phyloP scores from a whole-genome alignment of 2,888 invertebrate species.

The Drosophila incognita region DNA sequence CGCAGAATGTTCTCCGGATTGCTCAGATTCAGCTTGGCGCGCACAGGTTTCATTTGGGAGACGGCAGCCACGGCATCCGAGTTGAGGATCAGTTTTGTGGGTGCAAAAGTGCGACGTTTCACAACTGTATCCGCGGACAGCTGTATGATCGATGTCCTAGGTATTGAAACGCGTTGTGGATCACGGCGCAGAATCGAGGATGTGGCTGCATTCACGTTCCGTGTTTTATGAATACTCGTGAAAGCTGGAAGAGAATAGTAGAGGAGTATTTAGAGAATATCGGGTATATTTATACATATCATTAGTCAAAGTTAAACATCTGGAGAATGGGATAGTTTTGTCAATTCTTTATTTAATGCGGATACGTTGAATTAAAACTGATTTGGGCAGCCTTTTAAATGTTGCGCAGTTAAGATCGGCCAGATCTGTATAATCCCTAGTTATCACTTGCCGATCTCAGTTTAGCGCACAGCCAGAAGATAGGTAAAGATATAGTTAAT shows the following conservation, averaged over 20 bases:
- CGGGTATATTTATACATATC: background rate
- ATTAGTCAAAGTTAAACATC: conserved; percentile 13
- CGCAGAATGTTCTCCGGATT: conserved; percentile 78
- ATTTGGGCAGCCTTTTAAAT: background rate
- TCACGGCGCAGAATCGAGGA: conserved; percentile 21
- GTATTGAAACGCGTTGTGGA: conserved; percentile 27
- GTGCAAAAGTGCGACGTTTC: conserved; percentile 18
- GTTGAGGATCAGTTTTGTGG: background rate
- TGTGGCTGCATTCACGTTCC: background rate
- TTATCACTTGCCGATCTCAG: no score
- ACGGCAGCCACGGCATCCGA: conserved; percentile 5
- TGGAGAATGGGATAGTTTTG: background rate
- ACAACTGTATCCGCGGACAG: background rate
- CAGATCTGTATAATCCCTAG: background rate
- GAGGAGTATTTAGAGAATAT: background rate
- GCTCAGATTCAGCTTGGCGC: conserved; percentile 47
- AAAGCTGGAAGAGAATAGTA: conserved; percentile 25
- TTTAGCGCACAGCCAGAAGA: background rate
- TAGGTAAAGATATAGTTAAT: background rate
- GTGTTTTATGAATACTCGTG: conserved; percentile 12
- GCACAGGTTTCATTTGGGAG: conserved; percentile 15
- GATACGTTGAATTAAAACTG: background rate
- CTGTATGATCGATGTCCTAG: conserved; percentile 20
- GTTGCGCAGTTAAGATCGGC: background rate
- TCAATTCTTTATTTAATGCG: conserved; percentile 30